Evolutionary conservation across 2,797 vertebrate species (phyloP).

Genomic region (Cichlasoma orientale): DNA sequence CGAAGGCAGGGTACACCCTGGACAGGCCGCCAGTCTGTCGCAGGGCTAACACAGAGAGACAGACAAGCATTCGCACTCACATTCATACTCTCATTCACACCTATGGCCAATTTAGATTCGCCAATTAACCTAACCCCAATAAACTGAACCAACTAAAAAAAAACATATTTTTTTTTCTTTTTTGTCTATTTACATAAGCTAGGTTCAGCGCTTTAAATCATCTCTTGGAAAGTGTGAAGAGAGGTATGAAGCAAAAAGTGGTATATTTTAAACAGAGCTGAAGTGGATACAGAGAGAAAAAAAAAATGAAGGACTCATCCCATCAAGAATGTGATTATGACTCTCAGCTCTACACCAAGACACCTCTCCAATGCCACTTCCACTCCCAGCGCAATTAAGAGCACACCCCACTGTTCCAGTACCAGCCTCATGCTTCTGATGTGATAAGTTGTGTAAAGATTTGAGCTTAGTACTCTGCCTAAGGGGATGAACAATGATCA

Average conservation of each 20-base stretch:
- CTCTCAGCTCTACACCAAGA: slow-evolving; percentile 22
- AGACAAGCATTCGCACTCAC: too few species aligned
- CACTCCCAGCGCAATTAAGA: slow-evolving; percentile 58
- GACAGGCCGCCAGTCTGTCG: too few species aligned
- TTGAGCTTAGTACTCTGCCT: slow-evolving; percentile 56
- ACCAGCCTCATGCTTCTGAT: slow-evolving; percentile 21
- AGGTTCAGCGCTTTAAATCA: slow-evolving; percentile 23
- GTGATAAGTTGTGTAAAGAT: slow-evolving; percentile 53
- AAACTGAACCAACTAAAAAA: too few species aligned
- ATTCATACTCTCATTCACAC: too few species aligned
- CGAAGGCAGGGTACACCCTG: too few species aligned
- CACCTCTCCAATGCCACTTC: slow-evolving; percentile 47
- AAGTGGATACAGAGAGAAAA: slow-evolving; percentile 17
- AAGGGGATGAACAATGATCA: slow-evolving; percentile 50
- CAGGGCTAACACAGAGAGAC: too few species aligned
- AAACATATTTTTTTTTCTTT: neutral
- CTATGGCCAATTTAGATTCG: too few species aligned
- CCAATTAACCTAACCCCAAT: too few species aligned
- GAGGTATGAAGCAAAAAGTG: slow-evolving; percentile 12
- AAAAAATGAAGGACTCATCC: slow-evolving; percentile 22
- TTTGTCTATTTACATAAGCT: neutral
- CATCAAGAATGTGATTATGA: slow-evolving; percentile 56
- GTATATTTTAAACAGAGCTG: slow-evolving; percentile 25
- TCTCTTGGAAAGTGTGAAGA: neutral
- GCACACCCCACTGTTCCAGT: slow-evolving; percentile 14